These are phyloP conservation scores for Arizona elegans DNA, from an alignment of 2,113 vertebrate species.

Conservation along the genomic window DNA sequence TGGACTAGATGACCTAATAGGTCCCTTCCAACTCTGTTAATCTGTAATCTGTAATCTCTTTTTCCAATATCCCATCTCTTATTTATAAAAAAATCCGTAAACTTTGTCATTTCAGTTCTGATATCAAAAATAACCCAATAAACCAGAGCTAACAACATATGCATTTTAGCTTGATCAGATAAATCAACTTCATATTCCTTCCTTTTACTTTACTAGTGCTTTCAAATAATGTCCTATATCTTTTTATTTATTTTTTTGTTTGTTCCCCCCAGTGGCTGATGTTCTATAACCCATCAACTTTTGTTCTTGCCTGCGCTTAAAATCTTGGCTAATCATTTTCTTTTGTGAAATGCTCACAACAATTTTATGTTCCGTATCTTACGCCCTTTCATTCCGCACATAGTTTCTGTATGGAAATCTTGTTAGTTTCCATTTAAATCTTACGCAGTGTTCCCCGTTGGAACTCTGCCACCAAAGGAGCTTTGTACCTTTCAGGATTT, in stretches of 20 bases:
- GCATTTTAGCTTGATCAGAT: not conserved
- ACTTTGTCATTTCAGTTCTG: not conserved
- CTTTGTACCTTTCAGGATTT: not conserved
- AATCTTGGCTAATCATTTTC: conserved; percentile 1
- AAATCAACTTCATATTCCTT: not conserved
- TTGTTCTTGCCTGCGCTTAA: not conserved
- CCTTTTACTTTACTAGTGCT: not conserved
- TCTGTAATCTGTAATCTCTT: not conserved
- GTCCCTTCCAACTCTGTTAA: too few relatives aligned
- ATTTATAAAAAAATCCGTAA: not conserved
- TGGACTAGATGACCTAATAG: too few relatives aligned
- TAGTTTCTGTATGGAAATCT: not conserved
- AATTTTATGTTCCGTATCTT: not conserved
- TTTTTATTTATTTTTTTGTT: not conserved
- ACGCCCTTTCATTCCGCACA: not conserved
- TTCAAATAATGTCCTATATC: not conserved
- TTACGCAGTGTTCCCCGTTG: not conserved
- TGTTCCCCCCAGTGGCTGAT: not conserved
- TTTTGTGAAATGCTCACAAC: not conserved
- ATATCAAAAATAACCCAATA: not conserved
- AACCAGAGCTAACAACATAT: not conserved
- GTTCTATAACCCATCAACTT: not conserved
- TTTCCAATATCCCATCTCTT: not conserved
- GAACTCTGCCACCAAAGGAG: too few relatives aligned
- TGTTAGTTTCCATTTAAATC: not conserved